phyloP scores from a whole-genome alignment of 2,113 vertebrate species.

The Campylomormyrus numenius region DNA sequence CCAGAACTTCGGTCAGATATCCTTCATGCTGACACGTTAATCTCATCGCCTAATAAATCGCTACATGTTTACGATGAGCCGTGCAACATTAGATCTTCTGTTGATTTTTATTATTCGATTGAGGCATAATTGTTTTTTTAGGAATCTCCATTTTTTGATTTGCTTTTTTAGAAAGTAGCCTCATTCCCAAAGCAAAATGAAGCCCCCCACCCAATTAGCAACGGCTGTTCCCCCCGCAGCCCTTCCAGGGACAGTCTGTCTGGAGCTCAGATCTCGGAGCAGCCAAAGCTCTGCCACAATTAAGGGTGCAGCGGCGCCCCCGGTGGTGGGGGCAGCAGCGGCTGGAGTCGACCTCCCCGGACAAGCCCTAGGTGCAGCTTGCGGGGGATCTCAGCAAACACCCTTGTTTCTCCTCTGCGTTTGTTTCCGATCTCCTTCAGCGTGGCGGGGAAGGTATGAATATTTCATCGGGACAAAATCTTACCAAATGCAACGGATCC shows the following conservation, averaged over 20 bases:
- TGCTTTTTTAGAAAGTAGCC: background rate
- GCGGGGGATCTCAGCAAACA: background rate
- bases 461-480: background rate
- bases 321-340: too few relatives aligned
- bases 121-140: background rate
- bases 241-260: background rate
- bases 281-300: slow-evolving; percentile 10
- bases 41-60: background rate
- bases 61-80: background rate
- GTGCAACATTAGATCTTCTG: background rate
- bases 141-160: background rate
- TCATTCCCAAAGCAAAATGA: background rate
- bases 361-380: background rate
- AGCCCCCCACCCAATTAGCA: background rate
- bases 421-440: background rate
- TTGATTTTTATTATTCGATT: background rate
- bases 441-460: background rate
- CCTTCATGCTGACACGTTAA: background rate
- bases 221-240: slow-evolving; percentile 11
- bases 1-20: background rate
- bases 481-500: background rate
- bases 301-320: background rate
- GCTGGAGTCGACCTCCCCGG: background rate
- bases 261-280: background rate
- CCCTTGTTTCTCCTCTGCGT: background rate